Evolutionary conservation across 2,888 invertebrate genomes (phyloP), one percentile per base, ranked within the genome.

Genomic region (Griposia aprilina): DNA sequence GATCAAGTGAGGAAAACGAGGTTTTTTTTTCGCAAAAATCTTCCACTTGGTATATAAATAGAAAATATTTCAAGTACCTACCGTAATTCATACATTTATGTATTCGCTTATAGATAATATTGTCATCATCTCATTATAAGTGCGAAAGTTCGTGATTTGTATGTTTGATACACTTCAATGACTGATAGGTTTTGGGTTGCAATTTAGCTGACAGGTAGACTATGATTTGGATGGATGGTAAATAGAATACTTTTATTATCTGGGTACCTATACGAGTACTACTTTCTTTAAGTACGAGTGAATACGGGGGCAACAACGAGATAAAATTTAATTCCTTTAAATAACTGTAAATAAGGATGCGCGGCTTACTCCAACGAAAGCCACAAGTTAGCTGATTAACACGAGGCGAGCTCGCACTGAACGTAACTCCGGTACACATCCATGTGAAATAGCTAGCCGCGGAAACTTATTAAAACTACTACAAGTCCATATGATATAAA

Each of bases 381-480:
- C 74, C 74, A 80, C 76, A 80, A 86, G 74, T 84, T 76, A 73
- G 41, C 82, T 87, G 78, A 87, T 82, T 85, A 86, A 77, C 82
- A 80, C 73, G 60, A 76, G 65, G 52, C 72, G 60, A 73, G 69
- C 77, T 78, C 41, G 63, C 65, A 52, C 74, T n/a, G 81, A 70
- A 75, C 71, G 60, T 84, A 77, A 79, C 60, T 60, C 69, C 15
- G 66, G 65, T 60, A 80, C 77, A 77, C 30, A 36, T 75, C 65
- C 72, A 80, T 74, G 63, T 78, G 45, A 80, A 74, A 83, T 63
- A 86, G 59, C 60, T 76, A 59, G 67, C 70, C 76, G 69, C 67
- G 30, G 52, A 57, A 82, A 87, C 82, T 87, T 84, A 86, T 82
- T 84, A 80, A 87, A 81, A 73, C 79, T 82, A 75, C 67, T 74